Evolutionary conservation across 2,797 vertebrate species (phyloP), one percentile per base, ranked within the genome.

Genomic region (Okamejei kenojei): DNA sequence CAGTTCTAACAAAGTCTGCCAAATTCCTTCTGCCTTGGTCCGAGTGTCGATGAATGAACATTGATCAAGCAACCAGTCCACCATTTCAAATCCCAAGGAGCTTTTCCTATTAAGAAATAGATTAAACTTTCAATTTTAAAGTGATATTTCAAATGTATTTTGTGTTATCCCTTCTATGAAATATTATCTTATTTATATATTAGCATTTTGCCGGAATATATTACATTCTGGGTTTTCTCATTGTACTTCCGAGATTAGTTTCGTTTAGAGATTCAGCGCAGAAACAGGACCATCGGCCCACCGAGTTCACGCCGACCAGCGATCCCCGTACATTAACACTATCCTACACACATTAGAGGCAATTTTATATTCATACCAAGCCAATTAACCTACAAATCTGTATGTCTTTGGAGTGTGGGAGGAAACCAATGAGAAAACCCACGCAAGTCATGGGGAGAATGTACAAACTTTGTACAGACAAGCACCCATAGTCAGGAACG

Each of bases 1-100:
- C 95, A 99, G 98, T 94, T 99, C 98, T 96, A 99, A 96, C 93
- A 99, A 97, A 93, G 98, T 97, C 96, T 99, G 98, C 98, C 98
- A 99, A 95, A 99, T 97, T 1, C 98, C 98, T 76, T 93, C 96
- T 86, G 98, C 98, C 93, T 97, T 97, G 84, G 97, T 97, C 96
- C 98, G 97, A 95, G 97, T 98, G 94, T 98, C 97, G 94, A 99
- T 97, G 54, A 98, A 98, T 94, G 98, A 96, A 90, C 98, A 99
- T 95, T 98, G 97, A 94, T 98, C 97, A 94, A 98, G 96, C 93
- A 99, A 96, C 98, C 98, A 99, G 96, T 99, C 98, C 45, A 99
- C 98, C 92, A 99, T 96, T 94, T 99, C 98, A 6, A 98, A 98
- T 11, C 98, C 98, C 94, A 99, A 96, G 94, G 98, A 99, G 95